Base-by-base conservation (phyloP, 92 coral and sea anemone genomes). In the Epizoanthus illoricatus region DNA sequence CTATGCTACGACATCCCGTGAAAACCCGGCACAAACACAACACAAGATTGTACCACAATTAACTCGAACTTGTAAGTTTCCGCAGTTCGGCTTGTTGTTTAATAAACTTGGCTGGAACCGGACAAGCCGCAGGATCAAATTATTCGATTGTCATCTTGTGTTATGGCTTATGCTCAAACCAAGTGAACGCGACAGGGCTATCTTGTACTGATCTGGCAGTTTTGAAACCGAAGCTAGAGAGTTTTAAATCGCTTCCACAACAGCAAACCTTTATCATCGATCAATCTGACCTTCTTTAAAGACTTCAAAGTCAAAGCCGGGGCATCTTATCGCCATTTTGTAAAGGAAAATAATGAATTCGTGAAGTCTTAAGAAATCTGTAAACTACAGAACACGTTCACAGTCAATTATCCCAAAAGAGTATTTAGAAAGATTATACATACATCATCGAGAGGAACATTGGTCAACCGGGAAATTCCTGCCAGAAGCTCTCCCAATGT, bases 381-480 rank as follows among this genome's bases (percentile, higher is more conserved):
- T 62, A 13, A 78, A 6, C 42, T 78, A 49, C 8, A 49, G 33
- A 17, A 19, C 66, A 52, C 59, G 69, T 63, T 45, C 45, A 2
- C 21, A 33, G 42, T 23, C 11, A 41, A n/a, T 41, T 62, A 19
- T 78, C 17, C 4, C 49, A 62, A 12, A 64, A 63, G 5, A 43
- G 2, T 33, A n/a, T 39, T 33, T 4, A 4, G 11, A 24, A 9
- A 41, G 11, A 15, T 17, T 41, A 78, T 78, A 78, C 82, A 62
- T 78, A 78, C 82, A 62, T 78, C 82, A 9, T 78, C 82, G 10
- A 78, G 6, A 3, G 82, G 61, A n/a, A 78, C 33, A 24, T 54
- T 56, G 19, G 71, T 62, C 15, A 61, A 62, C 18, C 41, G 71
- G 13, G 82, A 78, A 62, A 63, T 5, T 16, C 69, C 64, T 63